Evolutionary conservation across 1,140 invertebrate genomes (phyloP).

Genomic region (Zaprionus nigranus): DNA sequence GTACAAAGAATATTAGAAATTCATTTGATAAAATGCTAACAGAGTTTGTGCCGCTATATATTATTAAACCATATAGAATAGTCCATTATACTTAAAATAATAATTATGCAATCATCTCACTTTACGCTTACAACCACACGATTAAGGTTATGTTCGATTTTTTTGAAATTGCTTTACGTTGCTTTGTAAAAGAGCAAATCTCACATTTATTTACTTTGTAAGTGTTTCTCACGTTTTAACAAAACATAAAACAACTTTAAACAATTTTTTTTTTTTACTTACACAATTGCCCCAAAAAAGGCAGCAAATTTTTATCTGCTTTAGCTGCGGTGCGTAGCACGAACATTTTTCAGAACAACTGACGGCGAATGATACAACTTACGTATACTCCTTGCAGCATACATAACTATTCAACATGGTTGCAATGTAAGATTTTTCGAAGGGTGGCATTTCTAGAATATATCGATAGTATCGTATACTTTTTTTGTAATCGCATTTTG

Average conservation of each 20-base stretch:
- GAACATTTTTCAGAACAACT: slow-evolving; percentile 69
- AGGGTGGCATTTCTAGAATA: background rate
- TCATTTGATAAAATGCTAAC: background rate
- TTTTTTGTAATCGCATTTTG: background rate
- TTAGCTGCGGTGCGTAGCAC: slow-evolving; percentile 75
- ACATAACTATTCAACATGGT: slow-evolving; percentile 26
- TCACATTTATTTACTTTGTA: background rate
- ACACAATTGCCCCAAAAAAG: slow-evolving; percentile 76
- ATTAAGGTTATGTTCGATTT: slow-evolving; percentile 42
- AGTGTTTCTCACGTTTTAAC: background rate
- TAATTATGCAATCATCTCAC: slow-evolving; percentile 46
- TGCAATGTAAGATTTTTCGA: background rate
- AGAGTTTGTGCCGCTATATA: background rate
- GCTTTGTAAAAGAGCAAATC: background rate
- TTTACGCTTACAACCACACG: background rate
- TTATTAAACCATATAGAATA: background rate
- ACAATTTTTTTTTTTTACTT: slow-evolving; percentile 46
- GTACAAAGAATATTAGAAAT: background rate
- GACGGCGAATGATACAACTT: slow-evolving; percentile 15
- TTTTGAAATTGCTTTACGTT: background rate
- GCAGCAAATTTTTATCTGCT: slow-evolving; percentile 76
- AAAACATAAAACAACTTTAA: background rate
- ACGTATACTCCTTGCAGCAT: slow-evolving; percentile 5
- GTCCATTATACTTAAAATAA: slow-evolving; percentile 1
- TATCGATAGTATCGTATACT: slow-evolving; percentile 4